Evolutionary conservation across 2,888 invertebrate genomes (phyloP), one percentile per base, ranked within the genome.

Genomic region (Portevinia maculata): DNA sequence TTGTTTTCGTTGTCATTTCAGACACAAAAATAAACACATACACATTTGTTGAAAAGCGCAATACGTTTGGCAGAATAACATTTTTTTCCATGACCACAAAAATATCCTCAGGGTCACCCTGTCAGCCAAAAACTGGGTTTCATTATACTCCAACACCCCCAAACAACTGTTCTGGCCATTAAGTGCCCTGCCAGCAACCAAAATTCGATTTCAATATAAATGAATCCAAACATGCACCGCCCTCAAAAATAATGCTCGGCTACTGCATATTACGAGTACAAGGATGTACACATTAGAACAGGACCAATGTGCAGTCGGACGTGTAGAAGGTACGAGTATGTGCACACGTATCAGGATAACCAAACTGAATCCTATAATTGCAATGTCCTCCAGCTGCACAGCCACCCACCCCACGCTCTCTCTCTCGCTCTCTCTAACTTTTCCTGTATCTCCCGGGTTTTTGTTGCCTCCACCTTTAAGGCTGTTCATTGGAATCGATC

Each of bases 201-300:
- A 75, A 75, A 81, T 81, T 75, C 75, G 81, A 81, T 81, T 76
- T 81, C 81, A 67, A 60, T 65, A 81, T 76, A 81, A 60, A 76
- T 70, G 76, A 65, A 76, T 76, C 53, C 70, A 75, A 81, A 76
- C 75, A 75, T 76, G 70, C 70, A 71, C 70, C 76, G 48, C 60
- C 79, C 64, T 52, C 64, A 50, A 74, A 62, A 79, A 67, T 69
- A 69, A 57, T 69, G 37, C 55, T 59, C 62, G 24, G 60, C 41
- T 69, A 71, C 50, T 57, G 39, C 28, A n/a, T 60, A 60, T 34
- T 21, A 28, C 11, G 19, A 39, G 13, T 69, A 19, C 28, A 53
- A 44, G 41, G 44, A 37, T 37, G 28, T 44, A 37, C 41, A 32
- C 34, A 73, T 48, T 46, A 17, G 55, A 41, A 46, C 13, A 55